Conservation (phyloP, 2,888 invertebrate species). For the Luperina testacea region DNA sequence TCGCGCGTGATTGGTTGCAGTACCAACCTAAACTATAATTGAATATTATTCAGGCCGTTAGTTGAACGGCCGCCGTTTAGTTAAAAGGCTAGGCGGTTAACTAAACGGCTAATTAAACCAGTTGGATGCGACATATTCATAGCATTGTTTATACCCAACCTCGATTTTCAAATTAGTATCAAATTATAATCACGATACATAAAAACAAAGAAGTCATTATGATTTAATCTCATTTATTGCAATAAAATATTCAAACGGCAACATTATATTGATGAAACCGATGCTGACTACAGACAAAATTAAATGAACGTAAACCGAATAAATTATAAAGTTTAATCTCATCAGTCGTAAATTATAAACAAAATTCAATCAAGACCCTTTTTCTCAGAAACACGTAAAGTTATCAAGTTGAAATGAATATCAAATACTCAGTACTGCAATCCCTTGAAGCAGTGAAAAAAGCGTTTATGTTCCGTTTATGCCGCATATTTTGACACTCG, state of each 20-base stretch:
- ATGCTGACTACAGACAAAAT: neutral
- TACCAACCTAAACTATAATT: too few species aligned
- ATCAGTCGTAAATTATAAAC: neutral
- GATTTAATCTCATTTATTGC: conserved; percentile 4
- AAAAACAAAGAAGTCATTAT: neutral
- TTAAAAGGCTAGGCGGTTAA: too few species aligned
- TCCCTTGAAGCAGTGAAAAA: too few species aligned
- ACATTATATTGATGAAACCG: conserved; percentile 6
- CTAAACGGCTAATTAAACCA: too few species aligned
- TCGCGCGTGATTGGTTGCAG: too few species aligned
- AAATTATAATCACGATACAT: neutral
- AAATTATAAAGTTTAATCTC: neutral
- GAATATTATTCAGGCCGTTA: too few species aligned
- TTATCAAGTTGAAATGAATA: too few species aligned
- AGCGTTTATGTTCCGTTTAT: too few species aligned
- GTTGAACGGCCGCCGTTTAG: too few species aligned
- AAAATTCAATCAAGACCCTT: neutral
- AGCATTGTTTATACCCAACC: neutral
- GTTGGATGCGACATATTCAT: neutral
- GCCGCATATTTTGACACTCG: too few species aligned
- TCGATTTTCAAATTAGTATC: neutral
- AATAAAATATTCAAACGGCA: conserved; percentile 5
- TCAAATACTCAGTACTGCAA: too few species aligned
- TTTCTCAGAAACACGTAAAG: too few species aligned
- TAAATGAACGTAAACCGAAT: conserved; percentile 8